Evolutionary conservation across 1,140 invertebrate species (phyloP), one percentile per base, ranked within the genome.

Genomic region (Plodia interpunctella): DNA sequence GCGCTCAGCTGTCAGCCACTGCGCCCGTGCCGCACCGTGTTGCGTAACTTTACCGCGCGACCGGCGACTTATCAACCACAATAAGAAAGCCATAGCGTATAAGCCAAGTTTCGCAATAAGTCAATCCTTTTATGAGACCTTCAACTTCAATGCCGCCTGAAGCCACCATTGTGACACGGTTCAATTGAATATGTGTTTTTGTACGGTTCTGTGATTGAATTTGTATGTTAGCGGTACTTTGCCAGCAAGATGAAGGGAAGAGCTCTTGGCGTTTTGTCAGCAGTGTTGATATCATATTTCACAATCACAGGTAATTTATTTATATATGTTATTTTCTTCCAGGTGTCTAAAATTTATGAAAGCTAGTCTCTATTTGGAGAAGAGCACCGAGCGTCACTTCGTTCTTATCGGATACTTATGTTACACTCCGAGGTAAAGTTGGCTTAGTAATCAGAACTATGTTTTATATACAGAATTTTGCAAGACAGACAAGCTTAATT

Each of bases 1-100:
- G 78, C 76, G 80, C 61, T 78, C 70, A 74, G 68, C 75, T 76
- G 83, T 77, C 80, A 51, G 68, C 62, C 70, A 76, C 75, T 72
- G 80, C 75, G 79, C 78, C 84, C 81, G 80, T 72, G 54, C 6
- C 70, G 62, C 69, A 63, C 50, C 55, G 68, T 61, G 53, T 78
- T 78, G 69, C 71, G 70, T 62, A 77, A 79, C 56, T 28, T 13
- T 58, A 62, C 50, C 51, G 28, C 67, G 63, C 57, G 62, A 53
- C 59, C 68, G 68, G 64, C 63, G 62, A 72, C 63, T 63, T 67
- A 68, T 68, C 62, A 65, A 66, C 63, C 51, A 62, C 62, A 32
- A 63, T 18, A 21, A 55, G 54, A 59, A 61, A 63, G 54, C 59
- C 65, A 72, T 76, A 77, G 66, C 55, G 15, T 17, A 44, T 44